Evolutionary conservation across 2,797 vertebrate species (phyloP).

Genomic region (Threskiornis aethiopicus): DNA sequence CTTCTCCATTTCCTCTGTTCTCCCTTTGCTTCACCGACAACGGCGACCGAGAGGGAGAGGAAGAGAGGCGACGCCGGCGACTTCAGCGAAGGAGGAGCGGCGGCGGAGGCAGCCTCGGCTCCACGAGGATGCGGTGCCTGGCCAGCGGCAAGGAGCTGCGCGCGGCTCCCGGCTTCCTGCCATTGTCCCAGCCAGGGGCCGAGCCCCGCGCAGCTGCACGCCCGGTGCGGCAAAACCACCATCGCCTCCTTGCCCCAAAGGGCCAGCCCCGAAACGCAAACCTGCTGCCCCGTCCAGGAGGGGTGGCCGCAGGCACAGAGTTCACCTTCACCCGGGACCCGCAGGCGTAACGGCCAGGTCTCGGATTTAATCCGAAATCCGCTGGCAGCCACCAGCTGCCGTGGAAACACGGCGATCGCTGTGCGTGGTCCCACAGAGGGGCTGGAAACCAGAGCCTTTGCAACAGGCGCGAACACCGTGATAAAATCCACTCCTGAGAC

Average conservation of each 20-base stretch:
- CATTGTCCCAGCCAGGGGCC: neutral
- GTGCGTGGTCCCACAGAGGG: fast-evolving
- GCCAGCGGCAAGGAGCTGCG: neutral
- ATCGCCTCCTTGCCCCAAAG: neutral
- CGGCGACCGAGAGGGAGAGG: too few species aligned
- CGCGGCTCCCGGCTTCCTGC: neutral
- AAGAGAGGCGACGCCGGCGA: too few species aligned
- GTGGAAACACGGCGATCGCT: fast-evolving
- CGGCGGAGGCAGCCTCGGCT: neutral
- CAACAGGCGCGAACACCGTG: fast-evolving
- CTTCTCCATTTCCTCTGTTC: too few species aligned
- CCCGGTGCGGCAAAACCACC: neutral
- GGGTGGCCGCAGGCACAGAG: fast-evolving
- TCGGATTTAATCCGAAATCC: fast-evolving
- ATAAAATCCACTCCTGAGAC: neutral
- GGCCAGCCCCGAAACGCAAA: neutral
- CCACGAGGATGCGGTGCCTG: neutral
- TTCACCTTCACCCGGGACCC: too few species aligned
- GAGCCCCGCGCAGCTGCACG: fast-evolving
- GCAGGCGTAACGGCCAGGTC: neutral
- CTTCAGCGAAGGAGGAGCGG: too few species aligned
- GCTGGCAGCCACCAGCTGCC: neutral
- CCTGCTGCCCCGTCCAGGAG: fast-evolving
- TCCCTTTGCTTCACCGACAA: too few species aligned
- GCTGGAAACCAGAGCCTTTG: neutral